phyloP scores from a whole-genome alignment of 2,888 invertebrate genomes.

The Linnaemya vulpina region DNA sequence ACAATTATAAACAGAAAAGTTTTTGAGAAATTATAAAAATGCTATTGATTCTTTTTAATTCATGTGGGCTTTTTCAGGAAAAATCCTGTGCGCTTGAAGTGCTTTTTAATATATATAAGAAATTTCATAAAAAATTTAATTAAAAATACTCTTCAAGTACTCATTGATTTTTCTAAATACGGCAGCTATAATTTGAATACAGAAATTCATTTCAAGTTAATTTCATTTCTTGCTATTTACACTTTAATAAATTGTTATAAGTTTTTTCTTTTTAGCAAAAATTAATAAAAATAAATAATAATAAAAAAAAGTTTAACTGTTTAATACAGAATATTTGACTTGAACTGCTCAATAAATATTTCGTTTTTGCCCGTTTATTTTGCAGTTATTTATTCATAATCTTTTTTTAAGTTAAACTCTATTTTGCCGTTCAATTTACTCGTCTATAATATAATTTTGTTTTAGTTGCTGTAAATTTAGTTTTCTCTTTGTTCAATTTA shows the following conservation, averaged over 20 bases:
- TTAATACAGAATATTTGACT: slow-evolving; percentile 65
- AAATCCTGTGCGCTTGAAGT: too few species aligned
- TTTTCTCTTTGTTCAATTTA: slow-evolving; percentile 70
- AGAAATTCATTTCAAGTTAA: slow-evolving; percentile 19
- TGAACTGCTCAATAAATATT: slow-evolving; percentile 66
- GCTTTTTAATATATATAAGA: too few species aligned
- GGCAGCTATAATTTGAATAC: neutral
- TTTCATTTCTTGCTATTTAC: slow-evolving; percentile 44
- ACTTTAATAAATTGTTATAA: slow-evolving; percentile 28
- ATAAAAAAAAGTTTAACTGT: slow-evolving; percentile 59
- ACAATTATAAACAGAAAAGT: slow-evolving; percentile 13
- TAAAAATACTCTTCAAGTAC: slow-evolving; percentile 39
- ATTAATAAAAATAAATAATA: slow-evolving; percentile 39
- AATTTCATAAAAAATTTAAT: too few species aligned
- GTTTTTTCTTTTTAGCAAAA: slow-evolving; percentile 49
- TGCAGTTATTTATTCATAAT: slow-evolving; percentile 39
- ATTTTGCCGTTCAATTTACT: slow-evolving; percentile 33
- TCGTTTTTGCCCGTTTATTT: slow-evolving; percentile 46
- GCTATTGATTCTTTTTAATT: slow-evolving; percentile 43
- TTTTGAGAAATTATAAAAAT: slow-evolving; percentile 17
- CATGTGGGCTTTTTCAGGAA: too few species aligned
- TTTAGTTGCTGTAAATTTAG: slow-evolving; percentile 42
- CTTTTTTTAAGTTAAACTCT: slow-evolving; percentile 19
- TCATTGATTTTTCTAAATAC: neutral
- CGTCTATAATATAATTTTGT: slow-evolving; percentile 47